Conservation (phyloP, 37 sponge, comb jelly and placozoan species). For the Geodia barretti region DNA sequence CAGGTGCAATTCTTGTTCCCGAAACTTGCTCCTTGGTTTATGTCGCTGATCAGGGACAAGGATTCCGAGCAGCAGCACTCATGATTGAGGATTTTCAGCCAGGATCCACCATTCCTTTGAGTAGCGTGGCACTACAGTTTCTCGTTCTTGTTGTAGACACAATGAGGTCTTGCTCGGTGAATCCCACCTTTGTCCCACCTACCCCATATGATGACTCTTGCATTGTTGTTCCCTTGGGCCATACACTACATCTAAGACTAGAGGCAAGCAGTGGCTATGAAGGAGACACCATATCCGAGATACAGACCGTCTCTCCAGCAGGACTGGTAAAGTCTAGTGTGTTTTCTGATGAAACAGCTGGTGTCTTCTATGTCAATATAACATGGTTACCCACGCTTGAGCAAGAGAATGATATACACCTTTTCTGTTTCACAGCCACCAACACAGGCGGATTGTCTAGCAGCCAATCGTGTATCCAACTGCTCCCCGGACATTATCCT, state of each 20-base stretch:
- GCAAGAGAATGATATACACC: constrained; percentile 35
- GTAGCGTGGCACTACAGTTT: constrained; percentile 52
- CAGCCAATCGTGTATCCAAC: constrained; percentile 34
- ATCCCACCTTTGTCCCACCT: constrained; percentile 17
- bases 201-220: constrained; percentile 14
- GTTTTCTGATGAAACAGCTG: background rate
- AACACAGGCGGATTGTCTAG: constrained; percentile 33
- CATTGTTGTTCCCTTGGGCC: constrained; percentile 14
- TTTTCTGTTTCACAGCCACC: constrained; percentile 34
- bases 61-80: constrained; percentile 37
- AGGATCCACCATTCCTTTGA: constrained; percentile 9
- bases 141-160: constrained; percentile 27
- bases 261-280: constrained; percentile 22
- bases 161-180: constrained; percentile 11
- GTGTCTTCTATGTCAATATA: constrained; percentile 24
- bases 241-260: constrained; percentile 18
- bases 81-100: constrained; percentile 43
- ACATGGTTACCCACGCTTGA: constrained; percentile 20
- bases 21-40: constrained; percentile 15
- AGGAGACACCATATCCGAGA: constrained; percentile 19
- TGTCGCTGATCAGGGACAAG: constrained; percentile 14
- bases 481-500: constrained; percentile 22
- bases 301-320: constrained; percentile 27
- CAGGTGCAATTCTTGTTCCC: constrained; percentile 42
- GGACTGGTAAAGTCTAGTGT: background rate